A percentile compares a stretch with the other conserved stretches of the same genome.
Evolutionary conservation across 2,797 vertebrate species (phyloP).

Genomic region (Masticophis lateralis): DNA sequence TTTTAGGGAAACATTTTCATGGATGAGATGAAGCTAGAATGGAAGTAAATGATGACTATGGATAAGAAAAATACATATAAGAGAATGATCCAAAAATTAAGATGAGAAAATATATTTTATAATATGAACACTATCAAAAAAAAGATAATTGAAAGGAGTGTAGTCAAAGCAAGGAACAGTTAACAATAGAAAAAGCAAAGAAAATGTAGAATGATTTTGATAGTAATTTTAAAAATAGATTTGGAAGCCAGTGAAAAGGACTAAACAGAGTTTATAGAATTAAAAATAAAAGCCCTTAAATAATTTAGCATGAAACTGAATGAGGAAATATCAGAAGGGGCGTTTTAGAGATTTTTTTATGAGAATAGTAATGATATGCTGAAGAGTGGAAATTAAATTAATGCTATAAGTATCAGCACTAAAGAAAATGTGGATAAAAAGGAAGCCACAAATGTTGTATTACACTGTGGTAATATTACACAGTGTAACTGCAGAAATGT

Average conservation of each 20-base stretch:
- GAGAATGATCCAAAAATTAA: not conserved
- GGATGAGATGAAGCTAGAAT: not conserved
- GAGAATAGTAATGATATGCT: not conserved
- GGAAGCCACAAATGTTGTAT: not conserved
- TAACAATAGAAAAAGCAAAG: not conserved
- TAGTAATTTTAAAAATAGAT: not conserved
- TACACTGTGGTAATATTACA: not conserved
- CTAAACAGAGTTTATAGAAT: not conserved
- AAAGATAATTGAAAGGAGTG: not conserved
- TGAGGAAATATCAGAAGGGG: not conserved
- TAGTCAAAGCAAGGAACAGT: not conserved
- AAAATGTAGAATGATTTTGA: not conserved
- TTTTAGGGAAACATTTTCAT: not conserved
- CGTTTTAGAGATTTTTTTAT: not conserved
- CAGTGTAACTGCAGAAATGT: not conserved
- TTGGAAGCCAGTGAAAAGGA: not conserved
- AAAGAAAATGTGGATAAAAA: not conserved
- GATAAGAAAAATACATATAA: not conserved
- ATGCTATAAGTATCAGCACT: not conserved
- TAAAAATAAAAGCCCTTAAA: not conserved
- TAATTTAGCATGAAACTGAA: not conserved
- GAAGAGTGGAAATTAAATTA: not conserved
- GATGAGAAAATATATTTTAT: not conserved
- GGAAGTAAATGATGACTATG: not conserved
- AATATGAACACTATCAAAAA: not conserved